These are phyloP conservation scores for Drosophila kurseongensis DNA, from an alignment of 1,140 invertebrate species.

Conservation along the genomic window DNA sequence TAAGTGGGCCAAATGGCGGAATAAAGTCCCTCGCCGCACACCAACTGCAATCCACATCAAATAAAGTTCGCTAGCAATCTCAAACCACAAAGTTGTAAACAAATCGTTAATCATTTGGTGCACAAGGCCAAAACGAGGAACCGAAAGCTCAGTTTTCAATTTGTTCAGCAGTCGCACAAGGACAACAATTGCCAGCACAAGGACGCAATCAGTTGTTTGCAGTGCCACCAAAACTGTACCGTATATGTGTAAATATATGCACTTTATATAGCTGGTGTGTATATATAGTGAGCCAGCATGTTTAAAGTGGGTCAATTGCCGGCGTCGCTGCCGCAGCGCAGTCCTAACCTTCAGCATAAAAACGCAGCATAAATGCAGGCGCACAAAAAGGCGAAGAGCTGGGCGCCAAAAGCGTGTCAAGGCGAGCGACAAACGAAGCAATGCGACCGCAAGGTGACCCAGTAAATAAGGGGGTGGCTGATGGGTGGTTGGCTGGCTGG, in stretches of 20 bases:
- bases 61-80: slow-evolving; percentile 6
- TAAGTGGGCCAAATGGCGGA: slow-evolving; percentile 9
- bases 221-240: slow-evolving; percentile 30
- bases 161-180: slow-evolving; percentile 51
- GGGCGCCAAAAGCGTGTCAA: slow-evolving; percentile 68
- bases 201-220: slow-evolving; percentile 58
- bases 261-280: background rate
- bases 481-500: slow-evolving; percentile 2
- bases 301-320: slow-evolving; percentile 64
- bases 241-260: background rate
- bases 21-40: background rate
- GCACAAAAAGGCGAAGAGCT: slow-evolving; percentile 50
- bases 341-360: slow-evolving; percentile 77
- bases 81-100: slow-evolving; percentile 53
- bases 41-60: slow-evolving; percentile 7
- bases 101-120: slow-evolving; percentile 64
- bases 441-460: slow-evolving; percentile 65
- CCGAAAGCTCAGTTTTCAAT: slow-evolving; percentile 50
- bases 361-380: slow-evolving; percentile 74
- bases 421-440: slow-evolving; percentile 48
- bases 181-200: slow-evolving; percentile 50
- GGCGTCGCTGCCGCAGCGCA: slow-evolving; percentile 28
- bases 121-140: slow-evolving; percentile 36
- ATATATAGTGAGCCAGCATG: slow-evolving; percentile 2
- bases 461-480: slow-evolving; percentile 59